Evolutionary conservation across 1,140 invertebrate genomes (phyloP).

Genomic region (Dolichoris vasculosae): DNA sequence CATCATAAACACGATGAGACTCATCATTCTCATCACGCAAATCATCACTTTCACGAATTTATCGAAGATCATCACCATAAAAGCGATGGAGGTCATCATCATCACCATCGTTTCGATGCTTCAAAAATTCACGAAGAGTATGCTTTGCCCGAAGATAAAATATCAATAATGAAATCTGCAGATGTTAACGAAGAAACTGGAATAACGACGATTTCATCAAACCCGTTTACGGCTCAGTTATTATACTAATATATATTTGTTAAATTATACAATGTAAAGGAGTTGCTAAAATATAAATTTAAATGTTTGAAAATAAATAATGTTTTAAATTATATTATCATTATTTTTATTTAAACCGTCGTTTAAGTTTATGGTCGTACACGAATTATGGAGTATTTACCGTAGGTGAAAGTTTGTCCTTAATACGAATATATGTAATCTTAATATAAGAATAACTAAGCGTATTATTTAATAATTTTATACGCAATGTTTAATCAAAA

Average conservation of each 20-base stretch:
- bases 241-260: constrained; percentile 4
- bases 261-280: constrained; percentile 23
- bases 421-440: not conserved
- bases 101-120: constrained; percentile 31
- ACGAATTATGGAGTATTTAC: not conserved
- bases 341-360: too few species aligned
- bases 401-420: not conserved
- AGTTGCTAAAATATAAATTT: constrained; percentile 5
- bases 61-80: constrained; percentile 31
- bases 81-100: constrained; percentile 3
- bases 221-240: constrained; percentile 6
- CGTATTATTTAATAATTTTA: too few species aligned
- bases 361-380: not conserved
- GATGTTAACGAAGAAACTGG: constrained; percentile 7
- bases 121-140: constrained; percentile 42
- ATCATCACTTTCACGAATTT: constrained; percentile 30
- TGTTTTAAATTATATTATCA: not conserved
- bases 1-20: constrained; percentile 23
- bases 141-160: constrained; percentile 25
- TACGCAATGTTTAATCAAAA: too few species aligned
- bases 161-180: constrained; percentile 4
- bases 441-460: not conserved
- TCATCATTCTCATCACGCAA: constrained; percentile 20
- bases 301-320: constrained; percentile 17
- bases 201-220: not conserved